These are phyloP conservation scores for Nasonia longicornis DNA, from an alignment of 1,140 invertebrate species.

Conservation along the genomic window DNA sequence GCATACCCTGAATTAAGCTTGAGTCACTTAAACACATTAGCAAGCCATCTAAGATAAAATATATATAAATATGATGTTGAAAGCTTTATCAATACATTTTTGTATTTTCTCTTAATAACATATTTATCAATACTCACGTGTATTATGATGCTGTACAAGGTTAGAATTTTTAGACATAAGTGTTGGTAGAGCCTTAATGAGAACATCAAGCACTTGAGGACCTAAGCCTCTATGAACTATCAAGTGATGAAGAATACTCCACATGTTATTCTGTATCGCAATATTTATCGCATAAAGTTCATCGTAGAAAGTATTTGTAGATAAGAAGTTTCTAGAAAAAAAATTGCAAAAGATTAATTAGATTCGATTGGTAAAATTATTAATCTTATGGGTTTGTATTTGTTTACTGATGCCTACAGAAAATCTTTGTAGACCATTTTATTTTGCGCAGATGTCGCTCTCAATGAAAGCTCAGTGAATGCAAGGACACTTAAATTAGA, in stretches of 20 bases:
- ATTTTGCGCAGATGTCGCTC: constrained; percentile 57
- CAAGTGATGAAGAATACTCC: constrained; percentile 73
- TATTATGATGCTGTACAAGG: constrained; percentile 54
- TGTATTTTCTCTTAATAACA: neutral
- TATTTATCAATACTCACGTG: constrained; percentile 50
- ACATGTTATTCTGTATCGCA: constrained; percentile 73
- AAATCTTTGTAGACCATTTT: constrained; percentile 70
- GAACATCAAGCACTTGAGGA: constrained; percentile 70
- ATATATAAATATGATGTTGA: neutral
- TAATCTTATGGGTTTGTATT: neutral
- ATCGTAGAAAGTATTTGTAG: constrained; percentile 78
- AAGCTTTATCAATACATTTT: neutral
- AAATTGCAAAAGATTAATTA: constrained; percentile 25
- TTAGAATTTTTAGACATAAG: constrained; percentile 53
- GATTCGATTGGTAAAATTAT: neutral
- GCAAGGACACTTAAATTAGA: constrained; percentile 78
- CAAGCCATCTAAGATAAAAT: constrained; percentile 62
- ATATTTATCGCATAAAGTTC: constrained; percentile 77
- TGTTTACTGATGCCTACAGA: constrained; percentile 65
- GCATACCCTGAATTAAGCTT: constrained; percentile 65
- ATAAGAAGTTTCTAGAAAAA: constrained; percentile 74
- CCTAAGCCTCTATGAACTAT: constrained; percentile 72
- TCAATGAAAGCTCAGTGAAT: constrained; percentile 74
- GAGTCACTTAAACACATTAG: constrained; percentile 68
- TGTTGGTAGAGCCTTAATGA: constrained; percentile 61